Percentiles rank a stretch among this genome's conserved stretches.
Evolutionary conservation across 2,797 vertebrate genomes (phyloP).

Genomic region (Coregonus sp.): DNA sequence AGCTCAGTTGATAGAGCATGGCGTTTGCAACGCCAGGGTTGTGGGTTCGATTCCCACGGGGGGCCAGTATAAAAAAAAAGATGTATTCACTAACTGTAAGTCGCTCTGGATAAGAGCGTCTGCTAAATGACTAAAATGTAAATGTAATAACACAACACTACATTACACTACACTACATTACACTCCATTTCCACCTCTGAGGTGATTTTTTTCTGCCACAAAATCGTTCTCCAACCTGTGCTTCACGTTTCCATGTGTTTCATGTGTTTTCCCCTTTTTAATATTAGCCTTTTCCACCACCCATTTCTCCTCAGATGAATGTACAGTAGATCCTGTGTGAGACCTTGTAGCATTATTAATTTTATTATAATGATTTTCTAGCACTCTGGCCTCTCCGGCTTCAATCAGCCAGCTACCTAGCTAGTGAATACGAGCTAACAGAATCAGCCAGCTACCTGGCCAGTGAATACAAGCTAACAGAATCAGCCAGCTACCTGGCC

Average conservation of each 20-base stretch:
- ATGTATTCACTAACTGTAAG: too few relatives aligned
- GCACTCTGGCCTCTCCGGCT: constrained; percentile 3
- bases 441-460: too few relatives aligned
- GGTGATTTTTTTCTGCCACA: background rate
- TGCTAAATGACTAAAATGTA: too few relatives aligned
- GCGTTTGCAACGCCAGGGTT: too few relatives aligned
- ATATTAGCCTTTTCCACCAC: background rate
- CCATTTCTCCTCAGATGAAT: background rate
- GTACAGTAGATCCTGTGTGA: background rate
- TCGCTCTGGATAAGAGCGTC: too few relatives aligned
- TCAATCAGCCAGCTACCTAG: constrained; percentile 45
- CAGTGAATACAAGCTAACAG: too few relatives aligned
- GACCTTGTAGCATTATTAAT: background rate
- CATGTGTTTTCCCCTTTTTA: background rate
- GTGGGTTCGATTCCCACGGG: too few relatives aligned
- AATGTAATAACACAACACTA: too few relatives aligned
- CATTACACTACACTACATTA: background rate
- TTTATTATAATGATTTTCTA: background rate
- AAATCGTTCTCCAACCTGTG: background rate
- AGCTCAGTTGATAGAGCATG: too few relatives aligned
- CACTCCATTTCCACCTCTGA: background rate
- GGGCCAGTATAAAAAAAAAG: too few relatives aligned
- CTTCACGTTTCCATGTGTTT: background rate
- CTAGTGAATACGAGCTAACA: constrained; percentile 13
- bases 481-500: too few relatives aligned